phyloP scores from a whole-genome alignment of 1,140 invertebrate genomes.

The Dendrolimus kikuchii region DNA sequence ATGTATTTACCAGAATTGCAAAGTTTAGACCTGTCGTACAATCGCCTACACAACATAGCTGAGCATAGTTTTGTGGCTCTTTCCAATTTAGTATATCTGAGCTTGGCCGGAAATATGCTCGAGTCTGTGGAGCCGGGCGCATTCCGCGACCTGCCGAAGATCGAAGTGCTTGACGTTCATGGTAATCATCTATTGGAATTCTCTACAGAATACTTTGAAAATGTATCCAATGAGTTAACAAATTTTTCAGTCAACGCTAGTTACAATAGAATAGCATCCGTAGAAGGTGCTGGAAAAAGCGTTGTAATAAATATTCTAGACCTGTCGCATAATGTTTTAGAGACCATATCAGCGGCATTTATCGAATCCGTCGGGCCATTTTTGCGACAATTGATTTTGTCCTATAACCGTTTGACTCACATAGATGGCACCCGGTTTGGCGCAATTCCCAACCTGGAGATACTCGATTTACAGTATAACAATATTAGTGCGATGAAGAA shows the following conservation, averaged over 20 bases:
- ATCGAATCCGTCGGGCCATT: constrained; percentile 73
- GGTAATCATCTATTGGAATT: constrained; percentile 77
- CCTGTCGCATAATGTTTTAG: constrained; percentile 77
- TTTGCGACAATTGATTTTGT: constrained; percentile 76
- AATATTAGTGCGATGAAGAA: constrained; percentile 74
- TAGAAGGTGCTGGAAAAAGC: constrained; percentile 73
- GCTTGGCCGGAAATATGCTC: constrained; percentile 77
- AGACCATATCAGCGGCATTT: constrained; percentile 74
- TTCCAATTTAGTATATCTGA: constrained; percentile 75
- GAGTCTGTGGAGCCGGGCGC: constrained; percentile 72
- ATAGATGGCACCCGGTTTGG: constrained; percentile 80
- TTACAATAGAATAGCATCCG: constrained; percentile 75
- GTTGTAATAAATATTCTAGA: constrained; percentile 77
- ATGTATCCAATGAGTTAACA: constrained; percentile 72
- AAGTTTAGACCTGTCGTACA: constrained; percentile 79
- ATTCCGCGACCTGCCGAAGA: constrained; percentile 75
- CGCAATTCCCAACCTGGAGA: constrained; percentile 77
- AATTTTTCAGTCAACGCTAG: constrained; percentile 78
- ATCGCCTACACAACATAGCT: constrained; percentile 73
- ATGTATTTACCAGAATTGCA: constrained; percentile 74
- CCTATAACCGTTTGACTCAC: constrained; percentile 78
- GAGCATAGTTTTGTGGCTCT: constrained; percentile 74
- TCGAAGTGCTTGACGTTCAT: constrained; percentile 81
- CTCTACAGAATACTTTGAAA: constrained; percentile 76
- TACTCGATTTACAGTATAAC: constrained; percentile 80